Evolutionary conservation across 2,113 vertebrate species (phyloP).

Genomic region (Percopsis transmontana): DNA sequence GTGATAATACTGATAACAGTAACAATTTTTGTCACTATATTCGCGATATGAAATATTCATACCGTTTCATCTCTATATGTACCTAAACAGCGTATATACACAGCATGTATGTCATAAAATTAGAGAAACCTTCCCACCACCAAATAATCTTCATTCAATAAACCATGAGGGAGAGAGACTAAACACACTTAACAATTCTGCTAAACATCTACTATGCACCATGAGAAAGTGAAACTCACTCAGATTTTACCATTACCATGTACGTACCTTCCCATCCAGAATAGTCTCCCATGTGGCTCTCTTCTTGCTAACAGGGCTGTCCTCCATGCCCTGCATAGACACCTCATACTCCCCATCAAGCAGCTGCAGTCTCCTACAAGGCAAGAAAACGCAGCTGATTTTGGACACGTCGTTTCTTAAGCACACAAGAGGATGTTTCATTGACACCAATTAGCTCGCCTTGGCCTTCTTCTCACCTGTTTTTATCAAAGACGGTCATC

Average conservation of each 20-base stretch:
- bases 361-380: constrained; percentile 89
- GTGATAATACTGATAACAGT: too few species aligned
- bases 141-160: too few species aligned
- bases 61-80: too few species aligned
- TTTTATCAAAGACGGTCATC: constrained; percentile 99
- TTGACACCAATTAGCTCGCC: background rate
- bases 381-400: background rate
- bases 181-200: too few species aligned
- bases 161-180: too few species aligned
- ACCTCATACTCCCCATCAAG: constrained; percentile 98
- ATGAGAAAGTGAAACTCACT: too few species aligned
- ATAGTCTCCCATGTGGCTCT: constrained; percentile 99
- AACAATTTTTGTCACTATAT: too few species aligned
- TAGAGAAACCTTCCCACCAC: too few species aligned
- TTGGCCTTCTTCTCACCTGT: constrained; percentile 79
- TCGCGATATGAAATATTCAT: too few species aligned
- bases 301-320: constrained; percentile 97
- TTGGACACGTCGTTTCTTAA: background rate
- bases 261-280: constrained; percentile 92
- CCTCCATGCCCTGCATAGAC: constrained; percentile 98
- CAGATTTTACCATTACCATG: background rate
- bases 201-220: background rate
- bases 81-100: too few species aligned
- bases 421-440: background rate
- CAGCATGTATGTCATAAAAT: too few species aligned